Conservation (phyloP, 2,797 vertebrate genomes). For the Gymnodraco acuticeps region DNA sequence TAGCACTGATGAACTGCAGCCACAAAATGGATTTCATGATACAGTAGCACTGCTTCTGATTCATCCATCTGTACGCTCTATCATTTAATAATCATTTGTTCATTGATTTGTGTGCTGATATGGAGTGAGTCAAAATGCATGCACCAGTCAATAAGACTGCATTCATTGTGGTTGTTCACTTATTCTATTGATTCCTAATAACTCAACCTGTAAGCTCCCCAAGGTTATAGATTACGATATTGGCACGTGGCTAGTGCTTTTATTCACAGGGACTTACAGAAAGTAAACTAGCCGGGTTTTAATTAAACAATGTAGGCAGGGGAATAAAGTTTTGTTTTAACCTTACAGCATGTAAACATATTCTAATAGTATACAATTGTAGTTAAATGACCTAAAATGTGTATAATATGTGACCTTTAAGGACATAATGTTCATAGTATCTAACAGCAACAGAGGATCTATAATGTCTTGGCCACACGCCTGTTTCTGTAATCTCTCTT, state of each 20-base stretch:
- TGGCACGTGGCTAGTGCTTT: conserved; percentile 18
- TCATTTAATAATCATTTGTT: conserved; percentile 60
- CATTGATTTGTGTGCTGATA: conserved; percentile 55
- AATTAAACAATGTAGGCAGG: too few relatives aligned
- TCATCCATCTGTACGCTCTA: conserved; percentile 31
- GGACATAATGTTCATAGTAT: not conserved
- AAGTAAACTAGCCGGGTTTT: conserved; percentile 2
- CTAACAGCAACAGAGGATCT: conserved; percentile 7
- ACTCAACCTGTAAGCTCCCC: conserved; percentile 31
- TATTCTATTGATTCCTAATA: conserved; percentile 46
- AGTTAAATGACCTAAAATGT: too few relatives aligned
- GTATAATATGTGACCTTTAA: not conserved
- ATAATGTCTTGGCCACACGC: not conserved
- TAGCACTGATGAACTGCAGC: conserved; percentile 32
- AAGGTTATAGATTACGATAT: conserved; percentile 36
- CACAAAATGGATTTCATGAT: conserved; percentile 39
- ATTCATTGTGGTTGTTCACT: conserved; percentile 30
- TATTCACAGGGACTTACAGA: conserved; percentile 21
- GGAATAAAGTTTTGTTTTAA: too few relatives aligned
- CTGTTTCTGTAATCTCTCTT: not conserved
- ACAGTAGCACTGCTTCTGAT: conserved; percentile 28
- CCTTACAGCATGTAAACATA: too few relatives aligned
- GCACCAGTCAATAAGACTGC: conserved; percentile 35
- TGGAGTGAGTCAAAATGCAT: conserved; percentile 45
- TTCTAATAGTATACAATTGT: too few relatives aligned